A percentile compares a stretch with the other conserved stretches of the same genome.
phyloP scores from a whole-genome alignment of 2,113 vertebrate genomes.

The Ifrita kowaldi region DNA sequence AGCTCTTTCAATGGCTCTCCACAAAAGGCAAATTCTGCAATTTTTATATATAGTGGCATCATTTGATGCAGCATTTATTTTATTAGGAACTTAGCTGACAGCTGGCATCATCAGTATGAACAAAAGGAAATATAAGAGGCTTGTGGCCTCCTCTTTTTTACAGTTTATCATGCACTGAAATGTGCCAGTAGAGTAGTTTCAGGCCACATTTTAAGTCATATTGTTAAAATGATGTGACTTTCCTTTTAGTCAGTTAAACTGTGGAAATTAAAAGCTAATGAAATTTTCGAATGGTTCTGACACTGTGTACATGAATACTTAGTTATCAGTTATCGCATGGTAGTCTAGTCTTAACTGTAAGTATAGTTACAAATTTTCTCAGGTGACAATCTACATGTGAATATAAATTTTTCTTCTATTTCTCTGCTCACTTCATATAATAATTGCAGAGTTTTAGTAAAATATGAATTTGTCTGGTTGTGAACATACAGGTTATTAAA shows the following conservation, averaged over 20 bases:
- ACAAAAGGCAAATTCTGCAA: not conserved
- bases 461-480: not conserved
- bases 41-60: not conserved
- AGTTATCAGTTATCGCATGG: not conserved
- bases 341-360: not conserved
- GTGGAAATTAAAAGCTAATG: not conserved
- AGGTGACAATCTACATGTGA: not conserved
- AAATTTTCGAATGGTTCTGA: not conserved
- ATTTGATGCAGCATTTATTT: not conserved
- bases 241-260: not conserved
- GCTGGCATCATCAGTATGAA: not conserved
- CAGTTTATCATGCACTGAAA: not conserved
- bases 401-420: not conserved
- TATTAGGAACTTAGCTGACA: not conserved
- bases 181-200: not conserved
- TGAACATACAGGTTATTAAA: not conserved
- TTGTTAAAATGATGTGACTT: not conserved
- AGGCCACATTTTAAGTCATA: not conserved
- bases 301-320: not conserved
- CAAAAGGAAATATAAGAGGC: not conserved
- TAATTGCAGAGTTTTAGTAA: not conserved
- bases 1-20: not conserved
- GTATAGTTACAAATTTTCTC: not conserved
- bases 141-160: not conserved
- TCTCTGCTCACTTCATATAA: not conserved